Evolutionary conservation across 2,888 invertebrate species (phyloP).

Genomic region (Xylota segnis): DNA sequence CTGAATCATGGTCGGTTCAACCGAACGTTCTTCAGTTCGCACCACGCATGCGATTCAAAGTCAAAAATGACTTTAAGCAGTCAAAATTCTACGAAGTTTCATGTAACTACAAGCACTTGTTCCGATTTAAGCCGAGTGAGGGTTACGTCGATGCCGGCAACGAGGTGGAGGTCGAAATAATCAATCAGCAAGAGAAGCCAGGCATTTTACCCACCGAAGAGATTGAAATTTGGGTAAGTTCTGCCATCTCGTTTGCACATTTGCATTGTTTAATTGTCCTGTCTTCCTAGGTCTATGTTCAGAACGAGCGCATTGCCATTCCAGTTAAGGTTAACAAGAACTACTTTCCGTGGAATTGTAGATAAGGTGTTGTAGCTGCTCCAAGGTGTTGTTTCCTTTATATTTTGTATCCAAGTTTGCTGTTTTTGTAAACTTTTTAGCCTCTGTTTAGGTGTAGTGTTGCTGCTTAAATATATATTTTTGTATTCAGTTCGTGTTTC

Average conservation of each 20-base stretch:
- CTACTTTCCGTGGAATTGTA: constrained; percentile 62
- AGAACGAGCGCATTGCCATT: constrained; percentile 82
- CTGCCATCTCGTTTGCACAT: neutral
- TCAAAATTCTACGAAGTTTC: constrained; percentile 81
- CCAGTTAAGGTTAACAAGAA: constrained; percentile 79
- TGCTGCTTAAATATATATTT: constrained; percentile 19
- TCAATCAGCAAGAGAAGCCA: constrained; percentile 49
- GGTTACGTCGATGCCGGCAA: constrained; percentile 81
- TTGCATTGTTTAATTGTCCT: neutral
- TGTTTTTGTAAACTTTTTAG: constrained; percentile 27
- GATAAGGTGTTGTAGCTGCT: constrained; percentile 24
- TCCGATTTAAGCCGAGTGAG: constrained; percentile 80
- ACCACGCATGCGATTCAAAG: constrained; percentile 70
- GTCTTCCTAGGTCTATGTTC: constrained; percentile 80
- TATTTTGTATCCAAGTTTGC: constrained; percentile 25
- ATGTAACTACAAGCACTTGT: constrained; percentile 79
- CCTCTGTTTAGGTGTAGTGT: constrained; percentile 2
- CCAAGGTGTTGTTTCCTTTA: neutral
- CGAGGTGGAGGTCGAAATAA: constrained; percentile 77
- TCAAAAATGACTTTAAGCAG: constrained; percentile 80
- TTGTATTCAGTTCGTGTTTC: constrained; percentile 16
- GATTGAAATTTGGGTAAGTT: constrained; percentile 79
- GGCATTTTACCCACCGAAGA: constrained; percentile 74
- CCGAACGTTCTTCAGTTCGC: constrained; percentile 79
- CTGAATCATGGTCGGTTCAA: constrained; percentile 80